A percentile compares a stretch with the other conserved stretches of the same genome.
Conservation (phyloP, 2,113 vertebrate genomes). For the Psophia crepitans region DNA sequence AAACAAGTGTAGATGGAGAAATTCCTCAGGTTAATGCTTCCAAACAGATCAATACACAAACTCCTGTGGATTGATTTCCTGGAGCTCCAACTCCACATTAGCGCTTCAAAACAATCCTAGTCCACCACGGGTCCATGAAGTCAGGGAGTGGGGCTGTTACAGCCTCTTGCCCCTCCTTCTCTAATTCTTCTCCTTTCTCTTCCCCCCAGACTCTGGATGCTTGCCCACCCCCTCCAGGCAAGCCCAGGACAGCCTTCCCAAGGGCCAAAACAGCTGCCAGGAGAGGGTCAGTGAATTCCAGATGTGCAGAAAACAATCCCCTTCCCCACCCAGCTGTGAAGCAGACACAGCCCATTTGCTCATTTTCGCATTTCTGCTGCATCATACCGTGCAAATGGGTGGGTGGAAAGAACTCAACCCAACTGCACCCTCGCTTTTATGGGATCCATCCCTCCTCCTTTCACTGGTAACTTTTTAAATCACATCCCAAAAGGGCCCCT, state of each 20-base stretch:
- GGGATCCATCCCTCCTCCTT: neutral
- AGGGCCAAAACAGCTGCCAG: neutral
- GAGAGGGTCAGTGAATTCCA: neutral
- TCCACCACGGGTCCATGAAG: neutral
- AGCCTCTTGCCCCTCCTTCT: neutral
- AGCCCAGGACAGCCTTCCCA: neutral
- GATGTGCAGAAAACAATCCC: neutral
- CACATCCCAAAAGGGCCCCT: neutral
- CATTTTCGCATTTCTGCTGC: neutral
- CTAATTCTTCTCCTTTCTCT: neutral
- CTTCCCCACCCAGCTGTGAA: neutral
- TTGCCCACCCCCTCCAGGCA: neutral
- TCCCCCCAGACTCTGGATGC: neutral
- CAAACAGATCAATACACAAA: constrained; percentile 49
- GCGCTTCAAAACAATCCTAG: neutral
- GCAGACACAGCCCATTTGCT: neutral
- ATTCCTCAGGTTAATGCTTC: constrained; percentile 33
- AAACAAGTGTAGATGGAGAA: constrained; percentile 31
- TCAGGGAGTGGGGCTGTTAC: neutral
- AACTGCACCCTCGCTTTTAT: neutral
- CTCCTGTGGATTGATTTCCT: neutral
- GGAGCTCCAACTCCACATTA: neutral
- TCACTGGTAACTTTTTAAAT: neutral
- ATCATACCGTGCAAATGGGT: neutral
- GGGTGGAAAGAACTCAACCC: neutral